Evolutionary conservation across 2,888 invertebrate genomes (phyloP).

Genomic region (Petrophora chlorosata): DNA sequence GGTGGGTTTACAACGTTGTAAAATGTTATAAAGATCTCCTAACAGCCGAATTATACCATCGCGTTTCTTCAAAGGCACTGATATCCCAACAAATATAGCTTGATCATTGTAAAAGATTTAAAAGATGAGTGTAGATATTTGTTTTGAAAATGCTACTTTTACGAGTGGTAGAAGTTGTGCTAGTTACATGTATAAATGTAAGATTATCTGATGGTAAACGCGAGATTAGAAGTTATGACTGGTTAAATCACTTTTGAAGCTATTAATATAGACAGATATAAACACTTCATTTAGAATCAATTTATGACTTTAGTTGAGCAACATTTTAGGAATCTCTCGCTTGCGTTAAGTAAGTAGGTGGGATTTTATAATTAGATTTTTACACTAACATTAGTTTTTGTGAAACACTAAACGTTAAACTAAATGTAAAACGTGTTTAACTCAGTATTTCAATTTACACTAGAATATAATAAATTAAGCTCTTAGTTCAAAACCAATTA

Average conservation of each 20-base stretch:
- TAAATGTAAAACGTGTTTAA: too few relatives aligned
- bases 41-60: conserved; percentile 71
- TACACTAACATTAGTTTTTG: too few relatives aligned
- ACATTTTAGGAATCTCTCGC: conserved; percentile 20
- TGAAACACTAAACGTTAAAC: too few relatives aligned
- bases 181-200: conserved; percentile 25
- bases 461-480: too few relatives aligned
- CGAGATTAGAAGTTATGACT: conserved; percentile 35
- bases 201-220: conserved; percentile 39
- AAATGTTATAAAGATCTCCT: conserved; percentile 80
- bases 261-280: conserved; percentile 44
- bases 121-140: conserved; percentile 32
- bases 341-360: not conserved
- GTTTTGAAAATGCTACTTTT: conserved; percentile 38
- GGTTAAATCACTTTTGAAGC: conserved; percentile 39
- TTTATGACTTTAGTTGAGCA: conserved; percentile 39
- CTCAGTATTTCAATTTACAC: too few relatives aligned
- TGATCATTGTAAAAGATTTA: conserved; percentile 37
- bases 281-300: conserved; percentile 40
- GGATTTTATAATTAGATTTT: too few relatives aligned
- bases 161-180: conserved; percentile 33
- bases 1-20: conserved; percentile 82
- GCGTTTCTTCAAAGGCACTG: conserved; percentile 53
- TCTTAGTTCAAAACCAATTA: too few relatives aligned
- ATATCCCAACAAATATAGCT: conserved; percentile 35